Evolutionary conservation across 92 coral and sea anemone genomes (phyloP), one percentile per base, ranked within the genome.

Genomic region (Parazoanthus atlanticus): DNA sequence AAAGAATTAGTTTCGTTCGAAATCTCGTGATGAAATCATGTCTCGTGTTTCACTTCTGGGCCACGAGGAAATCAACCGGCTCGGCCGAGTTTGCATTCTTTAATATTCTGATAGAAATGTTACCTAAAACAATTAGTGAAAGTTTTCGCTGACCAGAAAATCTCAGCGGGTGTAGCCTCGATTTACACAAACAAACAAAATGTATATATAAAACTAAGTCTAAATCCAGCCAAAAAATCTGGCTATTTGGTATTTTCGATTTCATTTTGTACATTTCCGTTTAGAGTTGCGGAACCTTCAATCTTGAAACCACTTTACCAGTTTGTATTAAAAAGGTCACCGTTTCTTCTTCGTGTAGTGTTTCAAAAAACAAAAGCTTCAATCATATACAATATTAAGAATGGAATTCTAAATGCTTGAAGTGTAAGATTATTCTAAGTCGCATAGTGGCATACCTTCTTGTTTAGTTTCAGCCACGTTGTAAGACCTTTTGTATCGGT

Each of bases 401-500:
- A 78, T 61, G 61, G 56, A 74, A 46, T 75, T 78, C 76, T 64
- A 66, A 77, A 80, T 71, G 30, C 79, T 74, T 65, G 25, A 46
- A 49, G 47, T 52, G 31, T 19, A 47, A 66, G 31, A 16, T 86
- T n/a, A 28, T 79, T 49, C 26, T 11, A 28, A 26, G 1, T 25
- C 29, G 36, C 89, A 3, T 77, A 26, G 1, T 25, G 19, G 36
- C 89, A 3, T 77, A 97, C 99, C 96, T 97, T 97, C 74, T 95
- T 97, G 83, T 94, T 94, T 12, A 97, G 84, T 88, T 97, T 97
- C 9, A 97, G 85, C 99, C 99, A 97, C 2, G 98, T 94, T 6
- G 65, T 21, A 23, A 80, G 91, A 0, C 98, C 98, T 83, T 97
- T 95, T 3, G 90, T 88, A 61, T 97, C 98, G 2, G 91, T 92